These are phyloP conservation scores for Megalopta genalis DNA, from an alignment of 1,140 invertebrate species.

Conservation along the genomic window DNA sequence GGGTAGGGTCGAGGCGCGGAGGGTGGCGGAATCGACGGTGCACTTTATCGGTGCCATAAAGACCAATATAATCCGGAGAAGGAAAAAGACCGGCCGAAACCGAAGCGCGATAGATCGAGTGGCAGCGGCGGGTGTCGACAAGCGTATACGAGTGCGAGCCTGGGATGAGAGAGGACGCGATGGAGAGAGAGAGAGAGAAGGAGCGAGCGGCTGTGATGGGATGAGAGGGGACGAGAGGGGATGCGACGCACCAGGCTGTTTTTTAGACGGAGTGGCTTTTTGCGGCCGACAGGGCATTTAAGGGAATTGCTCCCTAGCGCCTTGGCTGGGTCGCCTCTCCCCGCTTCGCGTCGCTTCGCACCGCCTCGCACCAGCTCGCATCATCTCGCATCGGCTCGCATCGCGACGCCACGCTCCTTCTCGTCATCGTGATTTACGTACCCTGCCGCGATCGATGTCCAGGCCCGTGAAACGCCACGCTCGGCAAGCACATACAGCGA, in stretches of 20 bases:
- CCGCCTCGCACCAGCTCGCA: too few relatives aligned
- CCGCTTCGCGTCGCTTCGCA: not conserved
- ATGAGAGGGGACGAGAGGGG: conserved; percentile 46
- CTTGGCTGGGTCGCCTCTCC: conserved; percentile 43
- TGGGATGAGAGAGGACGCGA: not conserved
- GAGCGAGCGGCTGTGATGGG: conserved; percentile 40
- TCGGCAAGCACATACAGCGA: too few relatives aligned
- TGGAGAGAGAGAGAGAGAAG: conserved; percentile 18
- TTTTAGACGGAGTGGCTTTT: conserved; percentile 78
- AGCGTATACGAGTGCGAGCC: conserved; percentile 50
- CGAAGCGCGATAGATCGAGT: conserved; percentile 74
- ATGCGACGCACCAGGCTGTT: conserved; percentile 66
- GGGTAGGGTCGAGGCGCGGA: conserved; percentile 26
- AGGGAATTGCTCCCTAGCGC: conserved; percentile 77
- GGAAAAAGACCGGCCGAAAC: conserved; percentile 58
- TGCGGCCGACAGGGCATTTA: conserved; percentile 77
- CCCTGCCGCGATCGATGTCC: not conserved
- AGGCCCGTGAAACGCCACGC: not conserved
- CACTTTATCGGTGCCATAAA: conserved; percentile 77
- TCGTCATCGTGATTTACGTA: conserved; percentile 2
- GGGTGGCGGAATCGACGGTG: conserved; percentile 67
- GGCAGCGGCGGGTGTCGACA: conserved; percentile 68
- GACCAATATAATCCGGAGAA: conserved; percentile 77
- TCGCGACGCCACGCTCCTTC: not conserved
- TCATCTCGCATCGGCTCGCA: too few relatives aligned